Evolutionary conservation across 30 jellyfish, hydroid and myxozoan species (phyloP), one percentile per base, ranked within the genome.

Genomic region (Clytia hemisphaerica): DNA sequence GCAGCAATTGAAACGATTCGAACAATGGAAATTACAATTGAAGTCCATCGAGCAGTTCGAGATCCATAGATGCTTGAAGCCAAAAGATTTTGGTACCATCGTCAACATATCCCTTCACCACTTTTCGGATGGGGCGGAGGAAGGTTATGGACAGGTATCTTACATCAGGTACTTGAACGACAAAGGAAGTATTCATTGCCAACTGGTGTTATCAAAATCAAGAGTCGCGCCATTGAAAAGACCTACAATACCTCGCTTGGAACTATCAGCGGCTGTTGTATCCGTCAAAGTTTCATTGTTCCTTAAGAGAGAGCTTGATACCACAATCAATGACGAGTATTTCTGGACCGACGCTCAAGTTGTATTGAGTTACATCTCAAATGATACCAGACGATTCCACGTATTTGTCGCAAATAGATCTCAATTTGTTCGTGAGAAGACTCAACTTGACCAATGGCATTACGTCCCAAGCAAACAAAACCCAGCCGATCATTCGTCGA

Each of bases 261-360:
- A 67, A 37, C 71, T 67, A 54, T 45, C 79, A 25, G 79, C 79
- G 1, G 79, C 79, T 6, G 49, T 68, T 29, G 79, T 67, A 53
- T 67, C 71, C 1, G 58, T 26, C 18, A 45, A 67, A 26, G 79
- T 67, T 21, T 67, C 68, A 42, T 67, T 25, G 22, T 19, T 67
- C 37, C 70, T 67, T 10, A 14, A 2, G 27, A 77, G 44, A 34
- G 79, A 67, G 71, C 49, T 45, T 25, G 51, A 67, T 5, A 38
- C 49, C 38, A 25, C 14, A 15, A 26, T 45, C 30, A 19, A 45
- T 29, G 28, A 12, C 31, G 51, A 67, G 49, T 67, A 25, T 37
- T 67, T 22, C 32, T 67, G 79, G 70, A 67, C 79, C 12, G 71
- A 67, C 29, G 46, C 71, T 15, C 66, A 67, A 54, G 10, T 67